Base-by-base conservation (phyloP, 2,888 invertebrate species). In the Chorisops tibialis region DNA sequence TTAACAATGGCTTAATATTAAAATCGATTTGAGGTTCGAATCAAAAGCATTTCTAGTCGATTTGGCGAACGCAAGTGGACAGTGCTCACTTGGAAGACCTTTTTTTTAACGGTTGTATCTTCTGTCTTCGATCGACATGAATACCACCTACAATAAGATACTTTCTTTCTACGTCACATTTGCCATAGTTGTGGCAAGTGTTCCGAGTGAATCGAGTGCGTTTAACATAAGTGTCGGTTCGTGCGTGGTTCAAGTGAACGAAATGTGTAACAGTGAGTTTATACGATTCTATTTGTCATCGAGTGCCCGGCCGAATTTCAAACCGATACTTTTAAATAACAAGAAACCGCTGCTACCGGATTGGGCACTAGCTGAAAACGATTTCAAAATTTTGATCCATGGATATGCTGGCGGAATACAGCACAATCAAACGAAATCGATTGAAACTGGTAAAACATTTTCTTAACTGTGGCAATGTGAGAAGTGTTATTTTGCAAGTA, bases 381-480 rank as follows among this genome's bases (percentile, higher is more conserved):
- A 66, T 21, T 68, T 67, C 39, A 71, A 71, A 63, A 37, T 71
- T 22, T 65, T 71, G 6, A 68, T 80, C 21, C 80, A 80, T 66
- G 80, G 80, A 35, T 80, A 79, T 68, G 79, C 77, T 7, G 79
- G 79, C 12, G 68, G 70, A 39, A 68, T 75, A 11, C 78, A 79
- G 65, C 68, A 67, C 48, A 72, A 69, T 63, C 74, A 76, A 16
- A 75, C 74, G 1, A 73, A 70, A 54, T 65, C 65, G 16, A 67
- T 71, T 35, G 66, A 70, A 51, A 61, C 62, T 30, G 70, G 70
- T 69, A 24, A 56, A 16, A 9, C 2, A 1, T 37, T 12, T 7
- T 6, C 14, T 5, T 41, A 41, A 41, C n/a, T n/a, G n/a, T n/a
- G n/a, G n/a, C n/a, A n/a, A n/a, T n/a, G n/a, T n/a, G n/a, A n/a